phyloP scores from a whole-genome alignment of 1,140 invertebrate genomes.

The Brachionus sp. region DNA sequence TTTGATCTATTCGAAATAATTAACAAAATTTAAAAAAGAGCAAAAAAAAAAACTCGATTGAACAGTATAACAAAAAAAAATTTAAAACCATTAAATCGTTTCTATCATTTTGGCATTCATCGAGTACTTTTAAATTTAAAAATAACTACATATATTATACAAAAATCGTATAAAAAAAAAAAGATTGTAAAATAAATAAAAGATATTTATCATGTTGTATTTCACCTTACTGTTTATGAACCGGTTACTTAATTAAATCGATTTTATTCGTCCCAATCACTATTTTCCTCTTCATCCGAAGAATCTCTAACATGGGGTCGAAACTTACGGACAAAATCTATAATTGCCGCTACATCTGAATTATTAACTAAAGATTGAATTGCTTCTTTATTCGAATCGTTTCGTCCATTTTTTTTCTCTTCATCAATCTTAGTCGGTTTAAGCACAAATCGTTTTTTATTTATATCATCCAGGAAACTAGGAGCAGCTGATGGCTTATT shows the following conservation, averaged over 20 bases:
- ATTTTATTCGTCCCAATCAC: conserved; percentile 44
- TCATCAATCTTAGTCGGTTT: conserved; percentile 39
- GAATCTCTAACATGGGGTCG: conserved; percentile 43
- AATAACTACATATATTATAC: not conserved
- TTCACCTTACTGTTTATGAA: conserved; percentile 6
- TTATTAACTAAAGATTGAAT: conserved; percentile 41
- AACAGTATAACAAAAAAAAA: not conserved
- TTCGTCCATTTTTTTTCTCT: not conserved
- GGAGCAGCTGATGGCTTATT: not conserved
- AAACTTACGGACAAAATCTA: conserved; percentile 44
- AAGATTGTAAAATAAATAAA: conserved; percentile 9
- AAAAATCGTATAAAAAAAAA: not conserved
- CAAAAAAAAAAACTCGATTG: not conserved
- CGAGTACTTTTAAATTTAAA: not conserved
- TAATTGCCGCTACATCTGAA: conserved; percentile 44
- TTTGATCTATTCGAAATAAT: not conserved
- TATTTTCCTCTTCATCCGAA: conserved; percentile 35
- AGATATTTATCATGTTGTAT: not conserved
- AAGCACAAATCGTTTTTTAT: conserved; percentile 28
- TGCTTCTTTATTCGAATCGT: not conserved
- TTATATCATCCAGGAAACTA: conserved; percentile 40
- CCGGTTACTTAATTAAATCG: not conserved
- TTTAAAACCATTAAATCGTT: not conserved
- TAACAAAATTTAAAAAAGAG: not conserved
- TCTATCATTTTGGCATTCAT: not conserved